Base-by-base conservation (phyloP, 2,113 vertebrate genomes). In the Tupaia chinensis region DNA sequence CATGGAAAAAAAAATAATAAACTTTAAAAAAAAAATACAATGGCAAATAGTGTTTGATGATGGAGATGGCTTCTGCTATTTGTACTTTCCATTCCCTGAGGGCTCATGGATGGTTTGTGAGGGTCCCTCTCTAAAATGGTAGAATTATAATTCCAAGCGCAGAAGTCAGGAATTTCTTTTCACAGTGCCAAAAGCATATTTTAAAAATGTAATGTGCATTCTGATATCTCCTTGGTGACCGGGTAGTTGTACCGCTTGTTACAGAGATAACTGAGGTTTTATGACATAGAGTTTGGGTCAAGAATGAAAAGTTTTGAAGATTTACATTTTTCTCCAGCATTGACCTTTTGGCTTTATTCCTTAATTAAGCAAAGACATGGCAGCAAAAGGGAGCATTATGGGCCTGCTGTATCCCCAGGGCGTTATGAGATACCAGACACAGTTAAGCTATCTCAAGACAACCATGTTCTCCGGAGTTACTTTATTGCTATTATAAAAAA, bases 401-500 rank as follows among this genome's bases (percentile, higher is more conserved):
- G 98, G 97, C 97, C 96, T 95, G 72, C 98, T 98, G 96, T 87
- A 95, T 98, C 98, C 98, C 98, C 92, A 96, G 98, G 95, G 98
- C 0, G 96, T 98, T 98, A 98, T 98, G 98, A 98, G 98, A 95
- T 93, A 98, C 97, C 98, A 98, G 98, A 97, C 98, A 98, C 98
- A 98, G 98, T 99, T 98, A 99, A 98, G 98, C 98, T 98, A 98
- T 98, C 98, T 98, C 98, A 99, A 98, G 98, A 98, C 98, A 98
- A 98, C 98, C 98, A 98, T 98, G 98, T 98, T 98, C 98, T 99
- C 97, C 97, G 96, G 98, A 99, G 98, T 98, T 98, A 97, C 97
- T 99, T 99, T 99, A 99, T 98, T 98, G 98, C 98, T 98, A 98
- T 99, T 99, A 98, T 99, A 99, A 99, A 99, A 99, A 98, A 98